Evolutionary conservation across 2,113 vertebrate genomes (phyloP), one percentile per base, ranked within the genome.

Genomic region (Heterotilapia buettikoferi): DNA sequence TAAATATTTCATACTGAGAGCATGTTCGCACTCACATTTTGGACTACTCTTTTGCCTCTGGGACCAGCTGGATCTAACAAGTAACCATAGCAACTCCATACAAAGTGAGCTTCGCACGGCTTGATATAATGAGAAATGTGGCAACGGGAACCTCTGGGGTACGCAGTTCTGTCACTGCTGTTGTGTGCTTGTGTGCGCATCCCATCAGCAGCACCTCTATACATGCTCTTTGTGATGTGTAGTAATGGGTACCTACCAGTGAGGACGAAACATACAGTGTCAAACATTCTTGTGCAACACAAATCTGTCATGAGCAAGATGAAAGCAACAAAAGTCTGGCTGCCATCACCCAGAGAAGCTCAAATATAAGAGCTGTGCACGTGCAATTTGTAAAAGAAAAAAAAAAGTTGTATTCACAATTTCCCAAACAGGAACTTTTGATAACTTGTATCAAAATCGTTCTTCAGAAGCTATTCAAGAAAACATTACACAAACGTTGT

Each of bases 81-180:
- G 95, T 96, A 93, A 93, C 96, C 94, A 96, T 96, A 88, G 94
- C 94, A 96, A 96, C 96, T 54, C 88, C 56, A 88, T 85, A 91
- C 83, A 91, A 94, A 94, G 92, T 89, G 88, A 92, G 89, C 90
- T 88, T 89, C 57, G 83, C 85, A 76, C 53, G 40, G 84, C 86
- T 90, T 88, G 87, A 93, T 92, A 92, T 92, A 92, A 93, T 90
- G 91, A 93, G 71, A 93, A 92, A 92, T 88, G 83, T 90, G 92
- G 88, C 88, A 84, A 92, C 81, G 50, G 84, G 81, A 90, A 93
- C 90, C 93, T 93, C 93, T 90, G 88, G 90, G 89, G 91, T 89
- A 86, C 73, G 10, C 33, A 68, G 40, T 81, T 86, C 87, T 88
- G 89, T 87, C 84, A 87, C 76, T 43, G 71, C 45, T 61, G 38